Percentiles rank a stretch among this genome's conserved stretches.
Evolutionary conservation across 2,113 vertebrate species (phyloP).

Genomic region (Bambusicola thoracicus): DNA sequence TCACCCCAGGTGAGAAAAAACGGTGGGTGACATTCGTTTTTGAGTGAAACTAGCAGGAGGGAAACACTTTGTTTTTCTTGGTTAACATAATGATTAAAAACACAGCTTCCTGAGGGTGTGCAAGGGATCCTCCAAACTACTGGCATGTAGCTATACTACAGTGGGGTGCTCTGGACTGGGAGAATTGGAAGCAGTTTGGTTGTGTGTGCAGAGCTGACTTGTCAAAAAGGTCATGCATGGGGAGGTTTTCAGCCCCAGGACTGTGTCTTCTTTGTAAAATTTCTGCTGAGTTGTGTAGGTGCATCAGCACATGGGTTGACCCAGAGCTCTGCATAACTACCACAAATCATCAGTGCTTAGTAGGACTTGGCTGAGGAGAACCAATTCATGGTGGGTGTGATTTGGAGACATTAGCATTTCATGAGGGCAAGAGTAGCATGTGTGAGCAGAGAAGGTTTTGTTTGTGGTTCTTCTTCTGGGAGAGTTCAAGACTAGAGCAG

Average conservation of each 20-base stretch:
- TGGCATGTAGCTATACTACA: background rate
- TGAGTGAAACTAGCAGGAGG: background rate
- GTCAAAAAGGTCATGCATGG: accelerated
- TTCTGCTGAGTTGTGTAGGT: background rate
- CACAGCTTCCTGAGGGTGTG: background rate
- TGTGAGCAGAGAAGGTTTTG: background rate
- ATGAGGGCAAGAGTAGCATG: background rate
- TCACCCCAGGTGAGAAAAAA: slow-evolving; percentile 76
- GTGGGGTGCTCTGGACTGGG: background rate
- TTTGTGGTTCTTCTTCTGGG: background rate
- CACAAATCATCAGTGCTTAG: background rate
- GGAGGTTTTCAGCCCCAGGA: background rate
- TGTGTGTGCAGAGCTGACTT: background rate
- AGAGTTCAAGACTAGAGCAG: background rate
- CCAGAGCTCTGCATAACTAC: background rate
- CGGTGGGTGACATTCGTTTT: background rate
- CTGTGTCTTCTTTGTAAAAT: background rate
- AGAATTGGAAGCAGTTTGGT: background rate
- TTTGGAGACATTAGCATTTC: background rate
- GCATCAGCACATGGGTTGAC: background rate
- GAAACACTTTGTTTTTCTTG: background rate
- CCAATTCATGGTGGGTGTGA: background rate
- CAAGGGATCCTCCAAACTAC: background rate
- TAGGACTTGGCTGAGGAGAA: background rate
- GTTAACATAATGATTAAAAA: background rate